Conservation (phyloP, 2,888 invertebrate species). For the Notodonta dromedarius region DNA sequence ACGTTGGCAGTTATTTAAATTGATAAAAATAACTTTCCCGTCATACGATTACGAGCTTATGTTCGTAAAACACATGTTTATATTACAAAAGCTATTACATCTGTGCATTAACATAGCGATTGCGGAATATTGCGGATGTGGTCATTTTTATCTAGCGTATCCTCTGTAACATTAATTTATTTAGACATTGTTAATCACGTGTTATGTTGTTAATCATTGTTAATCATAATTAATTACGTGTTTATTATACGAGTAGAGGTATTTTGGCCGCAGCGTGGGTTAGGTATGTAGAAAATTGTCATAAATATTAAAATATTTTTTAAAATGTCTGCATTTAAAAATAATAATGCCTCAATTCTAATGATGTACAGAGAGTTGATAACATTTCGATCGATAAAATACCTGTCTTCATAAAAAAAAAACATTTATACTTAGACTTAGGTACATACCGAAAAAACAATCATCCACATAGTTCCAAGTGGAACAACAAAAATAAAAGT, state of each 20-base stretch:
- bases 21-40: conserved; percentile 20
- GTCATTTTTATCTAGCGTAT: conserved; percentile 48
- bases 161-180: conserved; percentile 32
- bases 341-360: no score
- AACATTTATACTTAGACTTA: no score
- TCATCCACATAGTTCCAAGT: no score
- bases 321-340: no score
- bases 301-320: no score
- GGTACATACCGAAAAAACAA: no score
- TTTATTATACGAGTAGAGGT: neutral
- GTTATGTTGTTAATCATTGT: conserved; percentile 7
- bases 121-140: conserved; percentile 62
- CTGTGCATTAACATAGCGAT: conserved; percentile 30
- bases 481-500: no score
- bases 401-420: no score
- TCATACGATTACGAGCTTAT: conserved; percentile 13
- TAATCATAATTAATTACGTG: neutral
- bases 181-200: conserved; percentile 30
- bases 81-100: conserved; percentile 20
- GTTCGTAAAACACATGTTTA: conserved; percentile 25
- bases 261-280: neutral
- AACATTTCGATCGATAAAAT: no score
- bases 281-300: neutral
- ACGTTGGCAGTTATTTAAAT: conserved; percentile 5
- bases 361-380: no score